Evolutionary conservation across 2,888 invertebrate genomes (phyloP).

Genomic region (Rhingia campestris): DNA sequence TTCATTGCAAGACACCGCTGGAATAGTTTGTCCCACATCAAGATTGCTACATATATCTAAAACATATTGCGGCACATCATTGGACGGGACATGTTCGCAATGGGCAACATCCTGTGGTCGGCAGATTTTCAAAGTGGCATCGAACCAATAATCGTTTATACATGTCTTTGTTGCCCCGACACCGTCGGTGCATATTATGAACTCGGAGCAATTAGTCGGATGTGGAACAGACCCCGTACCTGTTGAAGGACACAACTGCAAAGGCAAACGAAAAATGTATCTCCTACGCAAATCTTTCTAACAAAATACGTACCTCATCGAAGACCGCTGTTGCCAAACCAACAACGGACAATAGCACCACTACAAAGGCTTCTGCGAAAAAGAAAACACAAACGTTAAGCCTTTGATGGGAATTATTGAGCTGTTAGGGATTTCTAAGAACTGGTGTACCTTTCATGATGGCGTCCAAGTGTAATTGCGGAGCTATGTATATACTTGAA

Average conservation of each 20-base stretch:
- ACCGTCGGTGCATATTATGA: conserved; percentile 41
- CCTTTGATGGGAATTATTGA: not conserved
- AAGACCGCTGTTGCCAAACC: not conserved
- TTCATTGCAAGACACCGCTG: conserved; percentile 52
- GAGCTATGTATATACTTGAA: conserved; percentile 27
- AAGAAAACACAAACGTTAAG: conserved; percentile 5
- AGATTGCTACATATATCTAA: conserved; percentile 8
- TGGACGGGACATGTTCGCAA: conserved; percentile 3
- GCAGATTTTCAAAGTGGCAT: not conserved
- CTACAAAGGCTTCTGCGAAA: conserved; percentile 25
- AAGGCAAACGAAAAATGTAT: not conserved
- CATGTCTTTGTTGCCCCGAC: not conserved
- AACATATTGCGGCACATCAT: conserved; percentile 37
- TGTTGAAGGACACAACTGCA: conserved; percentile 38
- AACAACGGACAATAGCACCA: conserved; percentile 21
- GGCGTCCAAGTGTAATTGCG: conserved; percentile 16
- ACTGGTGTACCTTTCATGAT: conserved; percentile 56
- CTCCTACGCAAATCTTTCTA: not conserved
- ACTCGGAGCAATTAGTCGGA: conserved; percentile 44
- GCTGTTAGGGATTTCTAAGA: not conserved
- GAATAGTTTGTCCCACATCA: conserved; percentile 32
- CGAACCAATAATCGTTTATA: conserved; percentile 23
- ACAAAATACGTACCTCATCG: conserved; percentile 17
- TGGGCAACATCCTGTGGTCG: not conserved
- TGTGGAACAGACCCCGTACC: conserved; percentile 35